Evolutionary conservation across 1,140 invertebrate species (phyloP).

Genomic region (Aethina tumida): DNA sequence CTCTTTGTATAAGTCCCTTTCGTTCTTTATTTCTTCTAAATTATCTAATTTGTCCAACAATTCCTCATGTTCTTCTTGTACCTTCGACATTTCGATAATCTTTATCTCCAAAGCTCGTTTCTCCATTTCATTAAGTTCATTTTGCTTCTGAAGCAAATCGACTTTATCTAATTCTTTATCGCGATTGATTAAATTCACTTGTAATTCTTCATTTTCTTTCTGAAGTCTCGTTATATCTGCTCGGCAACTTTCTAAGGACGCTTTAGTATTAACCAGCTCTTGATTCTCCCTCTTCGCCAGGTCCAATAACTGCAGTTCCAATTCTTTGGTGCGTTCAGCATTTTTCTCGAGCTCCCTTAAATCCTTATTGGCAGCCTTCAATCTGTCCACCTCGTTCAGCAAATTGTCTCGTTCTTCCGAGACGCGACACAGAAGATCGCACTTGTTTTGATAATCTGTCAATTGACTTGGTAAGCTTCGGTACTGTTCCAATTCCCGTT

Average conservation of each 20-base stretch:
- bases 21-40: conserved; percentile 23
- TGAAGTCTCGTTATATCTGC: too few relatives aligned
- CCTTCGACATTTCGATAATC: too few relatives aligned
- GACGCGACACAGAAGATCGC: conserved; percentile 14
- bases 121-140: too few relatives aligned
- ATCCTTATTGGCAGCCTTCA: conserved; percentile 21
- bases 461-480: conserved; percentile 14
- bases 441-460: conserved; percentile 12
- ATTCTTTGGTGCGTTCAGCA: conserved; percentile 22
- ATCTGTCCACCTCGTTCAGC: conserved; percentile 13
- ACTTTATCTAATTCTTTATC: too few relatives aligned
- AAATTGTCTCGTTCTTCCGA: conserved; percentile 20
- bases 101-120: too few relatives aligned
- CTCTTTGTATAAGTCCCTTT: conserved; percentile 27
- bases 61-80: conserved; percentile 24
- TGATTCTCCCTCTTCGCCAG: too few relatives aligned
- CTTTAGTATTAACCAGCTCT: too few relatives aligned
- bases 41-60: conserved; percentile 22
- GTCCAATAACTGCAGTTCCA: conserved; percentile 17
- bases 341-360: conserved; percentile 17
- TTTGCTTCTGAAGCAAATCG: too few relatives aligned
- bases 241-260: conserved; percentile 14
- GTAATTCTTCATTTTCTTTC: too few relatives aligned
- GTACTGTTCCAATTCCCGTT: conserved; percentile 16
- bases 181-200: too few relatives aligned